Conservation (phyloP, 1,140 invertebrate genomes). For the Microvelia longipes region DNA sequence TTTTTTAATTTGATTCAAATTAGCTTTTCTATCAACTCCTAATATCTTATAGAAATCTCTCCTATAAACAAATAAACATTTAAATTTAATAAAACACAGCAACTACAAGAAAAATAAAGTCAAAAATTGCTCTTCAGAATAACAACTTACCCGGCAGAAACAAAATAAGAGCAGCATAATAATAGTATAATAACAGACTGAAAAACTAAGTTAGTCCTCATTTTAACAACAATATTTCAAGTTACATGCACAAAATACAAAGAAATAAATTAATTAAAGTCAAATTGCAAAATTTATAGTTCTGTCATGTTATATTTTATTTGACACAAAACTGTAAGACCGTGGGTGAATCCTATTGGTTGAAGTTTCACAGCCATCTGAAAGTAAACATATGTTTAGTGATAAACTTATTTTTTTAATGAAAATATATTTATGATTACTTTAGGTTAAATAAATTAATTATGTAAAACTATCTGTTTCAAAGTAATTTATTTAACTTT, state of each 20-base stretch:
- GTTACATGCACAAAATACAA: not conserved
- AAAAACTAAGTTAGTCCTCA: not conserved
- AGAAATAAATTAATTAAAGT: not conserved
- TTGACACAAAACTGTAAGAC: not conserved
- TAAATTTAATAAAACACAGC: not conserved
- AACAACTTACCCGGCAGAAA: not conserved
- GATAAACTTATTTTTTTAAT: too few relatives aligned
- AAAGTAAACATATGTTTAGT: too few relatives aligned
- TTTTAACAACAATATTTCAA: not conserved
- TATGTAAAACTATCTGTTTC: too few relatives aligned
- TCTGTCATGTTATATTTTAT: not conserved
- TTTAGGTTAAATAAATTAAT: too few relatives aligned
- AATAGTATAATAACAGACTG: not conserved
- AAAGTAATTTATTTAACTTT: too few relatives aligned
- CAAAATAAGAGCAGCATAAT: not conserved
- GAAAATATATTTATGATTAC: too few relatives aligned
- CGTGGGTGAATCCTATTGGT: not conserved
- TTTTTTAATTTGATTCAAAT: slow-evolving; percentile 90
- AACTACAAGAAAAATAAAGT: not conserved
- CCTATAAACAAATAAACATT: slow-evolving; percentile 9
- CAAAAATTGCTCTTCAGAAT: not conserved
- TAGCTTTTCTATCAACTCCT: slow-evolving; percentile 65
- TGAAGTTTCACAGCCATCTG: not conserved
- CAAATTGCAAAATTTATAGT: not conserved
- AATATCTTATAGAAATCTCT: slow-evolving; percentile 91